Percentiles rank a stretch among this genome's conserved stretches.
Evolutionary conservation across 2,113 vertebrate genomes (phyloP).

Genomic region (Lepisosteus oculatus): DNA sequence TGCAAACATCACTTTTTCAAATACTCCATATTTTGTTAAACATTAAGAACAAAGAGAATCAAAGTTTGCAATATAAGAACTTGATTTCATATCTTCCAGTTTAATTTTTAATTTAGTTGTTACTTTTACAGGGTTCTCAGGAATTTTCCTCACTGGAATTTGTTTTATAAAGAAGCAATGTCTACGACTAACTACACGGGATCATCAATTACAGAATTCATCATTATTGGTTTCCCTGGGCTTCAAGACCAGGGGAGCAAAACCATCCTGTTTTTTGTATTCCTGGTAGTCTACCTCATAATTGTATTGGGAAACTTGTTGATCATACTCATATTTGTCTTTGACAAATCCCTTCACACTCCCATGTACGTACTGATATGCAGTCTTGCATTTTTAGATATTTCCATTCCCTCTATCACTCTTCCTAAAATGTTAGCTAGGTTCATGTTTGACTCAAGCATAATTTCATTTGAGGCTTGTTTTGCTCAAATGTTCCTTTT

Average conservation of each 20-base stretch:
- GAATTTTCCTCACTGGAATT: too few species aligned
- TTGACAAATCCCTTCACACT: background rate
- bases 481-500: slow-evolving; percentile 51
- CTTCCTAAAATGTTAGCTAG: background rate
- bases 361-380: background rate
- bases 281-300: background rate
- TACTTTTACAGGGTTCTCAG: too few species aligned
- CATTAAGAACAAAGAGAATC: too few species aligned
- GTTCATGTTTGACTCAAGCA: background rate
- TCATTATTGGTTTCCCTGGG: background rate
- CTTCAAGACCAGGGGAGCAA: background rate
- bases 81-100: too few species aligned
- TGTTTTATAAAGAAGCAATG: background rate
- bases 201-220: background rate
- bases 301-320: background rate
- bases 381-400: background rate
- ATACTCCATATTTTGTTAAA: too few species aligned
- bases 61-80: too few species aligned
- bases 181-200: background rate
- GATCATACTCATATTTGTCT: background rate
- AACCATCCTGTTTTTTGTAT: background rate
- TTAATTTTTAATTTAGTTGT: too few species aligned
- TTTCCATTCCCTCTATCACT: background rate
- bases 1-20: too few species aligned
- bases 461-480: slow-evolving; percentile 34